Percentiles rank a stretch among this genome's conserved stretches.
These are phyloP conservation scores for Sesia bembeciformis DNA, from an alignment of 2,888 invertebrate genomes.

Conservation along the genomic window DNA sequence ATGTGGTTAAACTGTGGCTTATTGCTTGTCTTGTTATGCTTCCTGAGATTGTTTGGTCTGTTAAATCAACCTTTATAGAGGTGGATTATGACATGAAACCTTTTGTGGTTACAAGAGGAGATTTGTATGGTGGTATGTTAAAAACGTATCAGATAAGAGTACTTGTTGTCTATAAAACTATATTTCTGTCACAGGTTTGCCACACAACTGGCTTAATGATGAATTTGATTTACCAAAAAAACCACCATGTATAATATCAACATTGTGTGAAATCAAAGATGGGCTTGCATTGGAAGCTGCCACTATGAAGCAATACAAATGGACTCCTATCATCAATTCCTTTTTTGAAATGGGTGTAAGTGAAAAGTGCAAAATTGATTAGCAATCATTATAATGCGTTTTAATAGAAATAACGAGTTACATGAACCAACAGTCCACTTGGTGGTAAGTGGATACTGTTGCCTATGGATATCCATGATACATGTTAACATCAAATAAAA, in stretches of 20 bases:
- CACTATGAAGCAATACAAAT: constrained; percentile 91
- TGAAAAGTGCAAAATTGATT: not conserved
- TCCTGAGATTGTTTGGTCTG: too few relatives aligned
- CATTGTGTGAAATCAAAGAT: constrained; percentile 86
- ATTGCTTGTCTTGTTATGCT: too few relatives aligned
- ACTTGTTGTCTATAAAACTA: too few relatives aligned
- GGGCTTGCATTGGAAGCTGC: constrained; percentile 91
- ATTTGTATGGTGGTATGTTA: too few relatives aligned
- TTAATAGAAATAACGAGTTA: not conserved
- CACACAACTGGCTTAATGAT: constrained; percentile 77
- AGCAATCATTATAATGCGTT: not conserved
- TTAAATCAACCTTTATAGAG: too few relatives aligned
- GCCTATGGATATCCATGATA: too few relatives aligned
- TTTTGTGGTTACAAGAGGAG: too few relatives aligned
- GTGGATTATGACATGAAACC: too few relatives aligned
- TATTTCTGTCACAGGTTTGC: constrained; percentile 74
- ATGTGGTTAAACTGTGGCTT: too few relatives aligned
- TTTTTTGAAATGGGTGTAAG: constrained; percentile 81
- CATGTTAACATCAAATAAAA: too few relatives aligned
- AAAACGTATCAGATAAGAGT: too few relatives aligned
- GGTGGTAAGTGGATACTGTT: too few relatives aligned
- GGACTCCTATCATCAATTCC: constrained; percentile 84
- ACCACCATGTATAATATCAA: constrained; percentile 87
- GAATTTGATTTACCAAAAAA: constrained; percentile 76
- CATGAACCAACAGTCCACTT: not conserved